Evolutionary conservation across 2,113 vertebrate species (phyloP), one percentile per base, ranked within the genome.

Genomic region (Chamaetylas fuelleborni): DNA sequence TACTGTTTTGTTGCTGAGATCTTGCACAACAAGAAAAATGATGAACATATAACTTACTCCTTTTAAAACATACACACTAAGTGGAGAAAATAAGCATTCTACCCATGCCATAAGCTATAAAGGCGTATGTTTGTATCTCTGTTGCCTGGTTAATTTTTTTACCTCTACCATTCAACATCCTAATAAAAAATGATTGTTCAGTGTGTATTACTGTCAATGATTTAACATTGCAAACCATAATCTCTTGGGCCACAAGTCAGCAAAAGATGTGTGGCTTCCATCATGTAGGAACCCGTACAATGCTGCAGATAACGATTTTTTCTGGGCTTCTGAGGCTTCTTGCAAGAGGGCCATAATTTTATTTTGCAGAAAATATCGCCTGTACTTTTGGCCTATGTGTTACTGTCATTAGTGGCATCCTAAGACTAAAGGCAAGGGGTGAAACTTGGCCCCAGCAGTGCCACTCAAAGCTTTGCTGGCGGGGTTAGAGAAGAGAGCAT

Each of bases 1-100:
- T 96, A 98, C 97, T 97, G 96, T 97, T 98, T 98, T 97, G 97
- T 96, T 97, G 96, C 97, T 93, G 96, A 95, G 88, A 95, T 93
- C 87, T 95, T 93, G 90, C 94, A 96, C 95, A 97, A 97, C 95
- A 78, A 82, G 89, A 90, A 95, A 97, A 97, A 95, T 86, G 82
- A 97, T 95, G 92, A 93, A 93, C 90, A 71, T 96, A 45, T 93
- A 96, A 97, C 92, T 96, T 81, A 89, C 65, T 96, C 67, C 36
- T 92, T 92, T 94, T 42, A 86, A 90, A 93, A 64, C 53, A 81
- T 11, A 60, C 47, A 60, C 31, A 34, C 42, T 50, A 83, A 93
- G 56, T 50, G 56, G 64, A 81, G 64, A 96, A 94, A 93, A 95
- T 58, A 71, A 88, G 24, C 18, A 22, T 64, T 82, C 71, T 91